Conservation (phyloP, 2,797 vertebrate species). For the Peromyscus aztecus region DNA sequence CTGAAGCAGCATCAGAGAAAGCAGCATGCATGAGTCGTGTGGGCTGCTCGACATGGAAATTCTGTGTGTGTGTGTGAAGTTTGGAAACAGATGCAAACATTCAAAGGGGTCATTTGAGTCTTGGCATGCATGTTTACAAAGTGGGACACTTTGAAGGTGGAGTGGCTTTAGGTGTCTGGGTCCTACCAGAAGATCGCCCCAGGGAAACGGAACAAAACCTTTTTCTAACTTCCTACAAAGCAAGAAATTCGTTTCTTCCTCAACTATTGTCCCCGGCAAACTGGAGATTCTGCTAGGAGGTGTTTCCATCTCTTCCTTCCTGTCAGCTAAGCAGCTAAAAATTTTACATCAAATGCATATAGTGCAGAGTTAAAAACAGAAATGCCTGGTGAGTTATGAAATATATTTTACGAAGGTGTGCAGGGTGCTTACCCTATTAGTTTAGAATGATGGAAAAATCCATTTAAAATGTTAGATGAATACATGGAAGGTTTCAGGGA, state of each 20-base stretch:
- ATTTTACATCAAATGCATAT: constrained; percentile 77
- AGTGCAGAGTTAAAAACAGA: constrained; percentile 72
- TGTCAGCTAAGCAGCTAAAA: constrained; percentile 63
- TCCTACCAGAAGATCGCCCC: constrained; percentile 70
- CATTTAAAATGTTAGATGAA: constrained; percentile 74
- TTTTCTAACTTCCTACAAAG: constrained; percentile 71
- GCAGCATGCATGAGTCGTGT: constrained; percentile 19
- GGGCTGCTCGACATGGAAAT: constrained; percentile 53
- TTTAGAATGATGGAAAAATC: constrained; percentile 72
- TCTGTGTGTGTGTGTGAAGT: not conserved
- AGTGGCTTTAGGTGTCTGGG: constrained; percentile 79
- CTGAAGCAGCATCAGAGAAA: constrained; percentile 62
- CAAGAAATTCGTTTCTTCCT: constrained; percentile 73
- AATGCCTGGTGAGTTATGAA: constrained; percentile 73
- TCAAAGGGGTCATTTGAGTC: constrained; percentile 69
- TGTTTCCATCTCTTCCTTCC: constrained; percentile 67
- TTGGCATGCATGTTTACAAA: constrained; percentile 75
- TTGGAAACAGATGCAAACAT: constrained; percentile 78
- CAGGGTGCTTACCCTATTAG: constrained; percentile 45
- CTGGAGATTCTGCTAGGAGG: constrained; percentile 68
- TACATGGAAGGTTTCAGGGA: constrained; percentile 38
- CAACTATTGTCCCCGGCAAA: constrained; percentile 71
- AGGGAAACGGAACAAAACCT: constrained; percentile 75
- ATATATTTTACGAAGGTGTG: constrained; percentile 63
- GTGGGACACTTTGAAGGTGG: constrained; percentile 65